These are phyloP conservation scores for Eriocheir sinensis DNA, from an alignment of 1,140 invertebrate genomes.

Conservation along the genomic window DNA sequence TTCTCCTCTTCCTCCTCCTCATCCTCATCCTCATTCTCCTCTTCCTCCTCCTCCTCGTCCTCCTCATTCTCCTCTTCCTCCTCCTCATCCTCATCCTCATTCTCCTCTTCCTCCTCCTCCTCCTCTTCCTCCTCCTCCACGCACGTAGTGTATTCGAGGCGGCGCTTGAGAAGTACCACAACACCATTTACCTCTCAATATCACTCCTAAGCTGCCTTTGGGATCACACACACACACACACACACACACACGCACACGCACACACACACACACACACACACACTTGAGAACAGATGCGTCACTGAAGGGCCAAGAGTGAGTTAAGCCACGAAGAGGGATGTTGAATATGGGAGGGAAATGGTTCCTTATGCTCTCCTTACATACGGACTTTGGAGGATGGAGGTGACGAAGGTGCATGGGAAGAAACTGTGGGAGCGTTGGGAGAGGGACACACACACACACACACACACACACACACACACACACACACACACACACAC, in stretches of 20 bases:
- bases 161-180: neutral
- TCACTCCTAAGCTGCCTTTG: slow-evolving; percentile 63
- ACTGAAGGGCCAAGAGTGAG: neutral
- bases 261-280: slow-evolving; percentile 41
- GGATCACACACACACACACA: slow-evolving; percentile 41
- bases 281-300: slow-evolving; percentile 50
- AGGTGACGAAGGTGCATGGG: neutral
- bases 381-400: neutral
- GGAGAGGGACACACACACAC: neutral
- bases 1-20: neutral
- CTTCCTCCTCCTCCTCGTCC: neutral
- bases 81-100: neutral
- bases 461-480: slow-evolving; percentile 14
- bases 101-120: neutral
- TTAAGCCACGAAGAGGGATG: neutral
- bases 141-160: slow-evolving; percentile 51
- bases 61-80: neutral
- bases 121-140: neutral
- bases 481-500: slow-evolving; percentile 20
- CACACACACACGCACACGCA: slow-evolving; percentile 45
- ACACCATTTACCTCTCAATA: slow-evolving; percentile 46
- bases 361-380: neutral
- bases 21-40: neutral
- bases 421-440: neutral
- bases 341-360: neutral